These are phyloP conservation scores for Pollenia angustigena DNA, from an alignment of 2,888 invertebrate species.

Conservation along the genomic window DNA sequence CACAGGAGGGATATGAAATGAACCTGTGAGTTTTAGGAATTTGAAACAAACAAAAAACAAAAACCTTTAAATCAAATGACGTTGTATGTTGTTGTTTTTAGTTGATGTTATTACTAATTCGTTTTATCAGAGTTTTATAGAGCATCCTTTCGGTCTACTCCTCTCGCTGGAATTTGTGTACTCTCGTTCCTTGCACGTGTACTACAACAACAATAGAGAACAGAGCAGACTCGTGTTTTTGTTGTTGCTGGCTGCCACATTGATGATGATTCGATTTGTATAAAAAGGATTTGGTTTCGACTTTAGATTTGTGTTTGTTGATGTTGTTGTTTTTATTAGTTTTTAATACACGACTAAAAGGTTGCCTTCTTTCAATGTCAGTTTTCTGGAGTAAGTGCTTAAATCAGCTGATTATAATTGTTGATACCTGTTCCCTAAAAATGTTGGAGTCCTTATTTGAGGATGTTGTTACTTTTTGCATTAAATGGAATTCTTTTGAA, in stretches of 20 bases:
- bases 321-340: conserved; percentile 53
- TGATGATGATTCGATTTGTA: conserved; percentile 45
- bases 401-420: conserved; percentile 71
- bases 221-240: conserved; percentile 25
- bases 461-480: conserved; percentile 67
- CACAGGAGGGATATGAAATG: background rate
- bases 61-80: conserved; percentile 50
- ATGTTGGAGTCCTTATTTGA: conserved; percentile 53
- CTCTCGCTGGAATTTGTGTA: conserved; percentile 16
- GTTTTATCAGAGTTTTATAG: conserved; percentile 49
- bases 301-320: conserved; percentile 34
- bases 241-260: conserved; percentile 30
- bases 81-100: conserved; percentile 44
- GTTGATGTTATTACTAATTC: conserved; percentile 36
- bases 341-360: conserved; percentile 54
- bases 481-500: conserved; percentile 63
- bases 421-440: conserved; percentile 60
- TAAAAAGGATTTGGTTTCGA: conserved; percentile 52
- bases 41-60: background rate
- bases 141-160: conserved; percentile 59
- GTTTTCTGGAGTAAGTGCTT: conserved; percentile 62
- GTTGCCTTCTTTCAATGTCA: conserved; percentile 2
- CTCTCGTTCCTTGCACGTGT: conserved; percentile 70
- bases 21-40: background rate
- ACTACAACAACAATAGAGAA: conserved; percentile 28